Evolutionary conservation across 1,140 invertebrate species (phyloP).

Genomic region (Drosophila auraria): DNA sequence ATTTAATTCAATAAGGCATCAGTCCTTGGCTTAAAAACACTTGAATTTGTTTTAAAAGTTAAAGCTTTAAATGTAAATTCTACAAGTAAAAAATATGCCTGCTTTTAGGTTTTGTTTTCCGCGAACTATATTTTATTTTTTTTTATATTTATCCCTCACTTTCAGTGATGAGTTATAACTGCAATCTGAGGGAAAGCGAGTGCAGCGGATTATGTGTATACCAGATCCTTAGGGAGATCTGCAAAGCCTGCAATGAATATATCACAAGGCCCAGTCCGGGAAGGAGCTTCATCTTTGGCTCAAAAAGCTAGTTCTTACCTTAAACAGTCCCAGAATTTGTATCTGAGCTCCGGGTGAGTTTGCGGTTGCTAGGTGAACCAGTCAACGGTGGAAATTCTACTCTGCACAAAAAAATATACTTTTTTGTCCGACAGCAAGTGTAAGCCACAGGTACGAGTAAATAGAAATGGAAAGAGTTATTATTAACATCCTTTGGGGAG

Average conservation of each 20-base stretch:
- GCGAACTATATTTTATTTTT: not conserved
- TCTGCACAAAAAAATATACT: not conserved
- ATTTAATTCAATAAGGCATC: not conserved
- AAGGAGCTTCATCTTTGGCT: conserved; percentile 2
- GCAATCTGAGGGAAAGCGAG: conserved; percentile 57
- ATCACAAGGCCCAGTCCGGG: conserved; percentile 39
- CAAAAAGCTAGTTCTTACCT: conserved; percentile 6
- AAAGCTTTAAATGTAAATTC: no score
- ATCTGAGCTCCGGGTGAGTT: conserved; percentile 15
- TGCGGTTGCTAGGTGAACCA: conserved; percentile 54
- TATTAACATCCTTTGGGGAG: no score
- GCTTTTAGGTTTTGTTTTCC: not conserved
- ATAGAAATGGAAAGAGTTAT: no score
- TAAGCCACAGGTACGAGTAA: no score
- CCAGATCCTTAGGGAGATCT: conserved; percentile 29
- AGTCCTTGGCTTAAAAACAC: not conserved
- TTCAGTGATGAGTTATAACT: conserved; percentile 40
- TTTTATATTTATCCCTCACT: not conserved
- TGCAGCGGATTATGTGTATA: conserved; percentile 7
- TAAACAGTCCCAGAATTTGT: conserved; percentile 5
- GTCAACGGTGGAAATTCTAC: conserved; percentile 54
- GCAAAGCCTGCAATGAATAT: conserved; percentile 63
- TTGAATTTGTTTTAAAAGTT: not conserved
- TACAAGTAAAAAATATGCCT: not conserved
- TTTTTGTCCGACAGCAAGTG: no score